These are phyloP conservation scores for Camponotus pennsylvanicus DNA, from an alignment of 1,140 invertebrate species.

Conservation along the genomic window DNA sequence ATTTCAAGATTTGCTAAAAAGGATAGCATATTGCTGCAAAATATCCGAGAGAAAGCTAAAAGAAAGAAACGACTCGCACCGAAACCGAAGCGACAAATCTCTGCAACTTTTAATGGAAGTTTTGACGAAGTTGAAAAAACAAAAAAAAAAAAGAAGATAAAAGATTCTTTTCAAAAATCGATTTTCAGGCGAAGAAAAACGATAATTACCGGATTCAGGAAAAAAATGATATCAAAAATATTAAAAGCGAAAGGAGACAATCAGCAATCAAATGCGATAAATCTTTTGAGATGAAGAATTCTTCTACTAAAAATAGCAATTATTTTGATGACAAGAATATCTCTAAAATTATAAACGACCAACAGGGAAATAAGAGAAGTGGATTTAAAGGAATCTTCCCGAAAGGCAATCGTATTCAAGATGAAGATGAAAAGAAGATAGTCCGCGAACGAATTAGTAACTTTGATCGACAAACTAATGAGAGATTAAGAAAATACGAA, in stretches of 20 bases:
- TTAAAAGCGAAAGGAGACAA: background rate
- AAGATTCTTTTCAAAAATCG: background rate
- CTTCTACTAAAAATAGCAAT: background rate
- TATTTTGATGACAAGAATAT: background rate
- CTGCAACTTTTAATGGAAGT: background rate
- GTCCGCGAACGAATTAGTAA: background rate
- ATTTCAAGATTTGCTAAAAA: constrained; percentile 17
- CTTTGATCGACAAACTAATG: constrained; percentile 7
- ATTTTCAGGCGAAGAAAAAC: background rate
- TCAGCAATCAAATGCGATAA: background rate
- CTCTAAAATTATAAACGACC: background rate
- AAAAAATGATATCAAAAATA: background rate
- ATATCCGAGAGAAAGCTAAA: constrained; percentile 66
- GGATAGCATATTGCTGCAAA: constrained; percentile 62
- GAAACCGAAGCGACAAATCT: constrained; percentile 26
- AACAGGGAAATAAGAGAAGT: background rate
- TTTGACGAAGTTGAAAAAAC: background rate
- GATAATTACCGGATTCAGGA: background rate
- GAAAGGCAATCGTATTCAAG: background rate
- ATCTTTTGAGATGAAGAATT: background rate
- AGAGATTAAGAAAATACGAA: background rate
- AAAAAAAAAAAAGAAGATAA: background rate
- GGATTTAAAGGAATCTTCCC: constrained; percentile 11
- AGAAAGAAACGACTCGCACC: constrained; percentile 70
- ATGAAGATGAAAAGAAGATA: background rate